Conservation (phyloP, 2,888 invertebrate species). For the Cosmorhoe ocellata region DNA sequence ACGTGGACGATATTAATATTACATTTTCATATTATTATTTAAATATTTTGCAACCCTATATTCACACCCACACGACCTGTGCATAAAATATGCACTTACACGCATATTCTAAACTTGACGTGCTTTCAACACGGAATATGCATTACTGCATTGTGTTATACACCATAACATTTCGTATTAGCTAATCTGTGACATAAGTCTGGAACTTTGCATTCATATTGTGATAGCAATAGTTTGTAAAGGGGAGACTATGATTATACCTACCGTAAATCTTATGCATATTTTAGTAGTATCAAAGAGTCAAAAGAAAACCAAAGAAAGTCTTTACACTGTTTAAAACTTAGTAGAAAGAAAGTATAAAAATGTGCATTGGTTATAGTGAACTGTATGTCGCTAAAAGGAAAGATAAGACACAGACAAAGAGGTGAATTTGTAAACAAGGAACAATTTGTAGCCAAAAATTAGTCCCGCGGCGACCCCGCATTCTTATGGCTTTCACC, state of each 20-base stretch:
- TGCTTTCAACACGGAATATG: conserved; percentile 52
- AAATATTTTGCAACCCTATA: not conserved
- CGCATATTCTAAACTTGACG: conserved; percentile 41
- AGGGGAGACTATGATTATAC: not conserved
- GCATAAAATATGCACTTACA: conserved; percentile 65
- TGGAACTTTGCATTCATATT: conserved; percentile 13
- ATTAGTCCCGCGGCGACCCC: conserved; percentile 50
- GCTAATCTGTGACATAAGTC: conserved; percentile 15
- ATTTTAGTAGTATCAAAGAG: no score
- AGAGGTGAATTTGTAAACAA: conserved; percentile 31
- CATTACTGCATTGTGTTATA: conserved; percentile 39
- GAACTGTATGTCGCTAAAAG: no score
- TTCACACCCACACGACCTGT: conserved; percentile 40
- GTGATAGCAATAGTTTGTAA: not conserved
- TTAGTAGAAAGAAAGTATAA: no score
- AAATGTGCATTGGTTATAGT: no score
- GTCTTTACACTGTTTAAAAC: no score
- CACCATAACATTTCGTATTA: conserved; percentile 9
- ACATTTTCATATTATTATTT: no score
- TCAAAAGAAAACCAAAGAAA: not conserved
- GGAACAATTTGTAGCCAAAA: conserved; percentile 38
- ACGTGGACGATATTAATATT: no score
- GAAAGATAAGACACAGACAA: conserved; percentile 14
- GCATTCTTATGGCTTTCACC: conserved; percentile 54
- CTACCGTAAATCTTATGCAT: not conserved